Evolutionary conservation across 1,140 invertebrate species (phyloP).

Genomic region (Teleopsis dalmanni): DNA sequence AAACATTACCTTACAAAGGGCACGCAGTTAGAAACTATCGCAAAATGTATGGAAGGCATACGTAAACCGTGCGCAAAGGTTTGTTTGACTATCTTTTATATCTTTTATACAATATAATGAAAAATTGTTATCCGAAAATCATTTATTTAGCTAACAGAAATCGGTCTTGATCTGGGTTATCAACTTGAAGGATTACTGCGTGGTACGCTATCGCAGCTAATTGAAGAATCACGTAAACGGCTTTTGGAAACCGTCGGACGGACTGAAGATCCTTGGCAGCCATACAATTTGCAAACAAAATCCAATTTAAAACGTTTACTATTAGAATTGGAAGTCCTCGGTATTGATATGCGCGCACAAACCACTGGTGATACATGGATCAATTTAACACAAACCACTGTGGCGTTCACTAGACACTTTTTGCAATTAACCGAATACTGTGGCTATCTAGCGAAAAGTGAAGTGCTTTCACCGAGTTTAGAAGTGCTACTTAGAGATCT

Average conservation of each 20-base stretch:
- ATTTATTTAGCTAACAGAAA: slow-evolving; percentile 47
- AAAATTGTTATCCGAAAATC: background rate
- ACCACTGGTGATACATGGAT: slow-evolving; percentile 42
- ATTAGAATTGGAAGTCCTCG: slow-evolving; percentile 46
- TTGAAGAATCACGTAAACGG: slow-evolving; percentile 41
- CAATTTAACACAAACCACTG: slow-evolving; percentile 39
- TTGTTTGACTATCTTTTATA: slow-evolving; percentile 14
- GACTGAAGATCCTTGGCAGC: slow-evolving; percentile 66
- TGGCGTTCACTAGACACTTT: slow-evolving; percentile 38
- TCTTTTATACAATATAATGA: background rate
- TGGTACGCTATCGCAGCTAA: slow-evolving; percentile 51
- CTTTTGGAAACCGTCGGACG: slow-evolving; percentile 61
- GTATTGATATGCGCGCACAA: slow-evolving; percentile 40
- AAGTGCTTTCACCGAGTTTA: slow-evolving; percentile 28
- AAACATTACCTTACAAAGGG: slow-evolving; percentile 91
- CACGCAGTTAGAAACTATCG: slow-evolving; percentile 69
- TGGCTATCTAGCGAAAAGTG: slow-evolving; percentile 34
- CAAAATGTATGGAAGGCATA: slow-evolving; percentile 77
- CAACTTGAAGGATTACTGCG: slow-evolving; percentile 72
- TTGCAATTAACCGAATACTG: slow-evolving; percentile 36
- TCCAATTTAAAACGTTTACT: slow-evolving; percentile 47
- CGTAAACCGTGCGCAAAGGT: slow-evolving; percentile 68
- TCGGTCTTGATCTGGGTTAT: slow-evolving; percentile 63
- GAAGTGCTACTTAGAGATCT: slow-evolving; percentile 33
- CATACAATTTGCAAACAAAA: slow-evolving; percentile 58